These are phyloP conservation scores for Temnothorax ravouxi DNA, from an alignment of 2,888 invertebrate species.

Conservation along the genomic window DNA sequence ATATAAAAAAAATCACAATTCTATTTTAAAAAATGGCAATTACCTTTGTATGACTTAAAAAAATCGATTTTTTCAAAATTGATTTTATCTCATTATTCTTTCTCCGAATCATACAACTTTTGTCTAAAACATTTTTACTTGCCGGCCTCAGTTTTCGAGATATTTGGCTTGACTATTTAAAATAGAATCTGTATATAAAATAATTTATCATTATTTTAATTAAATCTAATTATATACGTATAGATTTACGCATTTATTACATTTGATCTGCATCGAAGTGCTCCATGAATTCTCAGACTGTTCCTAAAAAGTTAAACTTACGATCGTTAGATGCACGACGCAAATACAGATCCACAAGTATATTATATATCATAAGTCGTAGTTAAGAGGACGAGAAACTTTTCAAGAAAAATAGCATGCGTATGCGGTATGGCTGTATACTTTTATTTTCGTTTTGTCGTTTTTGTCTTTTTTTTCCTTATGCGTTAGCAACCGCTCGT, in stretches of 20 bases:
- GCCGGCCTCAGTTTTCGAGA: background rate
- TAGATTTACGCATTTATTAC: background rate
- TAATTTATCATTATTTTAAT: background rate
- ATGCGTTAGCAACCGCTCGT: constrained; percentile 39
- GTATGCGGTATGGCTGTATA: constrained; percentile 57
- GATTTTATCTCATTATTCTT: background rate
- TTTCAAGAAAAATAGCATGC: constrained; percentile 55
- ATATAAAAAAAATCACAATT: no score
- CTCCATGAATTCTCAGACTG: background rate
- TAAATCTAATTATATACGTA: background rate
- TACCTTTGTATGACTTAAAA: no score
- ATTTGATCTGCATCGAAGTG: background rate
- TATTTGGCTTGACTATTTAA: background rate
- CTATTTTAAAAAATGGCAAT: no score
- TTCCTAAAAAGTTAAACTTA: constrained; percentile 4
- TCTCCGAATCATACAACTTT: background rate
- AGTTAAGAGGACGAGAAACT: constrained; percentile 38
- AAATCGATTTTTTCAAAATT: no score
- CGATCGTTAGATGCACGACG: constrained; percentile 8
- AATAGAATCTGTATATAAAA: no score
- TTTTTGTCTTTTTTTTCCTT: constrained; percentile 60
- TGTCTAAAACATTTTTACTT: background rate
- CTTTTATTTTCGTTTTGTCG: constrained; percentile 67
- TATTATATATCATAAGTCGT: constrained; percentile 9
- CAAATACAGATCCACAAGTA: constrained; percentile 17